Conservation (phyloP, 2,797 vertebrate species). For the Tauraco hartlaubi region DNA sequence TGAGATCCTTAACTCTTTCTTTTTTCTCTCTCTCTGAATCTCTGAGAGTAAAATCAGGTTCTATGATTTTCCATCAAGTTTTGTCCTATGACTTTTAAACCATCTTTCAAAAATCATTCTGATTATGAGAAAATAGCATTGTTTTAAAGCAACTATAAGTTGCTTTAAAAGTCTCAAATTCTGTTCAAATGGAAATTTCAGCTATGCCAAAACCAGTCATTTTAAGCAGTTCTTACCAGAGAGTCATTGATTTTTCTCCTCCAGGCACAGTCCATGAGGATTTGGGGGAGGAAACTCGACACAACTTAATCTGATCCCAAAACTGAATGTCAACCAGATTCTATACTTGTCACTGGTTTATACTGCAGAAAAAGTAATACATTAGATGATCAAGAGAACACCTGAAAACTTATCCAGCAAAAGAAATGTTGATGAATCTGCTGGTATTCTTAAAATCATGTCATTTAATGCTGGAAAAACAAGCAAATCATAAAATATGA, state of each 20-base stretch:
- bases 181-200: constrained; percentile 7
- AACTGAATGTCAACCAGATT: constrained; percentile 7
- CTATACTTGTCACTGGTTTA: background rate
- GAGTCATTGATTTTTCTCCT: constrained; percentile 17
- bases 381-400: background rate
- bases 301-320: constrained; percentile 25
- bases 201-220: background rate
- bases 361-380: background rate
- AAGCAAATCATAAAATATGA: background rate
- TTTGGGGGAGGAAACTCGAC: background rate
- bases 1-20: background rate
- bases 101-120: background rate
- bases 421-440: background rate
- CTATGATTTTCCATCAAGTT: background rate
- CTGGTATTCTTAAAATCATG: background rate
- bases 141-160: background rate
- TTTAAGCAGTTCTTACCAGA: constrained; percentile 32
- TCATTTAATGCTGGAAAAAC: background rate
- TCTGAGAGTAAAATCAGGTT: background rate
- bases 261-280: background rate
- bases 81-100: background rate
- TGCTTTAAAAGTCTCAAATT: background rate
- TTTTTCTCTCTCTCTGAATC: background rate
- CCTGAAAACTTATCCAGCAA: background rate
- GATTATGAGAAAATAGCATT: background rate